These are phyloP conservation scores for Manacus vitellinus DNA, from an alignment of 2,113 vertebrate genomes.

Conservation along the genomic window DNA sequence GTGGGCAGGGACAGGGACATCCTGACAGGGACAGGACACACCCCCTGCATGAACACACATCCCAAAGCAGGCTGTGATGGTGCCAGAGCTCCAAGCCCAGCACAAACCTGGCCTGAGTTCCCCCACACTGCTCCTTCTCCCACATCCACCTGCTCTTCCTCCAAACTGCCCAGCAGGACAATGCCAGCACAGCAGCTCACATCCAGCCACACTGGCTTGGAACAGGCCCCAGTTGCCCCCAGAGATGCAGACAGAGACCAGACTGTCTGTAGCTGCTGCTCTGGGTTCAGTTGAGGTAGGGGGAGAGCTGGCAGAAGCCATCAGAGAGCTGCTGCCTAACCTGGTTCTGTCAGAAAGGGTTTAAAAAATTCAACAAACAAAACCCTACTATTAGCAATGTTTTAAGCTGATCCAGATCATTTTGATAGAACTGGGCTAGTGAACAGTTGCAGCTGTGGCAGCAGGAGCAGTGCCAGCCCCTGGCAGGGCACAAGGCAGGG, in stretches of 20 bases:
- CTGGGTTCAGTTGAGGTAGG: constrained; percentile 25
- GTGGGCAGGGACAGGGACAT: neutral
- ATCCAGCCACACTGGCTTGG: neutral
- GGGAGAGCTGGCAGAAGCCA: neutral
- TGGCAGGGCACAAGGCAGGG: neutral
- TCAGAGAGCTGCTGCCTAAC: constrained; percentile 6
- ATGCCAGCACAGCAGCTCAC: neutral
- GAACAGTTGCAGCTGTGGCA: neutral
- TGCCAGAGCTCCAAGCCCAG: neutral
- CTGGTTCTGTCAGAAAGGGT: constrained; percentile 50
- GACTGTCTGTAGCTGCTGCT: neutral
- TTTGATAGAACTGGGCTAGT: constrained; percentile 50
- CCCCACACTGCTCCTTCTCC: neutral
- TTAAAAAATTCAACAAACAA: constrained; percentile 49
- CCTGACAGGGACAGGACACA: neutral
- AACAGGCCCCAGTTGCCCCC: neutral
- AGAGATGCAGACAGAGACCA: neutral
- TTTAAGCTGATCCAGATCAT: constrained; percentile 47
- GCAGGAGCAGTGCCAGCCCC: neutral
- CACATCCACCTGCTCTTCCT: neutral
- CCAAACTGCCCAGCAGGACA: neutral
- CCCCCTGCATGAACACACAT: neutral
- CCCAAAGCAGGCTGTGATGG: neutral
- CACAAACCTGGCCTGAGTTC: neutral
- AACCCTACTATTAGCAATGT: constrained; percentile 30